A percentile compares a stretch with the other conserved stretches of the same genome.
Conservation (phyloP, 2,797 vertebrate species). For the Galaxias olidus region DNA sequence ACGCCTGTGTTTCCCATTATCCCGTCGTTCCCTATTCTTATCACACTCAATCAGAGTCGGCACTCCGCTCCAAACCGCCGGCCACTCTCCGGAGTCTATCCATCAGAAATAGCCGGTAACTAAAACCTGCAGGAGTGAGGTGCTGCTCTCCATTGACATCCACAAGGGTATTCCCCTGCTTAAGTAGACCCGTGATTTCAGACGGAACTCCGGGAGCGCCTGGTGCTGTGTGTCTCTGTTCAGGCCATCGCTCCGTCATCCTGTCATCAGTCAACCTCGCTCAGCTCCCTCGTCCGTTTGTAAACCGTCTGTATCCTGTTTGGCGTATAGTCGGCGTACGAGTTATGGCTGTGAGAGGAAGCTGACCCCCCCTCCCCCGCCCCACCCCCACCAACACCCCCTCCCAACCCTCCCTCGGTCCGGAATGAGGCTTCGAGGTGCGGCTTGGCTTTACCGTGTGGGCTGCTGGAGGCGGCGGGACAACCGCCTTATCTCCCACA, state of each 20-base stretch:
- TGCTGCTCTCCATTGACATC: neutral
- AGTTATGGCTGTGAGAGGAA: neutral
- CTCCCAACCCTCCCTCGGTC: neutral
- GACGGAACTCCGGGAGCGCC: conserved; percentile 4
- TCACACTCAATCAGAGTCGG: conserved; percentile 37
- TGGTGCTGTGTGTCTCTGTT: neutral
- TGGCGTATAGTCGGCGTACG: neutral
- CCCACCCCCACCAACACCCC: neutral
- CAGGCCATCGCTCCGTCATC: too few relatives aligned
- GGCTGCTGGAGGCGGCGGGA: conserved; percentile 4
- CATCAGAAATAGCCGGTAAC: conserved; percentile 21
- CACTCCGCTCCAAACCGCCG: conserved; percentile 15
- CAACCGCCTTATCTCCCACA: too few relatives aligned
- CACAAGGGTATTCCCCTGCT: too few relatives aligned
- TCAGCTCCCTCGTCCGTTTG: neutral
- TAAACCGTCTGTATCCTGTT: neutral
- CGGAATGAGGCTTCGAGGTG: conserved; percentile 37
- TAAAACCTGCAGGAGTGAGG: conserved; percentile 4
- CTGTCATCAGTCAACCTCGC: conserved; percentile 2
- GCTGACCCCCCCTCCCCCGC: conserved; percentile 13
- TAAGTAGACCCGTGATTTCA: too few relatives aligned
- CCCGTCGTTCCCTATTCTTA: conserved; percentile 35
- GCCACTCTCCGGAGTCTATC: neutral
- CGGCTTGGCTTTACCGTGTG: conserved; percentile 21
- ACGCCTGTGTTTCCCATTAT: conserved; percentile 32